Evolutionary conservation across 2,888 invertebrate species (phyloP), one percentile per base, ranked within the genome.

Genomic region (Hirtodrosophila confusa): DNA sequence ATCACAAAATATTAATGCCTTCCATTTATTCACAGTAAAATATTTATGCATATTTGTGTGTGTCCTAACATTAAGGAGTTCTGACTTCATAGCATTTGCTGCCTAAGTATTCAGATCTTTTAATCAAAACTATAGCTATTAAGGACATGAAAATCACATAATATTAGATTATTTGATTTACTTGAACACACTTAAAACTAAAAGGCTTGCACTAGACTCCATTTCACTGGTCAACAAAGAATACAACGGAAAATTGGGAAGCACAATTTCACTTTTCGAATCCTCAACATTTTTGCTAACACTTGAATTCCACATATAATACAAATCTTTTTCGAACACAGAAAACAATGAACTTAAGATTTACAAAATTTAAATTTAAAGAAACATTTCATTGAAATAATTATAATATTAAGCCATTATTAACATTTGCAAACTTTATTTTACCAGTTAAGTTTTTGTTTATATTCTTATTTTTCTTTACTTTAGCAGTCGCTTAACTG

Each of bases 241-340:
- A 44, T 54, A 56, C 70, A 36, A 2, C 6, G 39, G 24, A 3
- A 17, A 49, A 39, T 10, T 37, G 41, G 37, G 17, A 6, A 36
- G 35, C 40, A 9, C 11, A 8, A 56, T 44, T 80, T 63, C 51
- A 48, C 62, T 57, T 51, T 61, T 49, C 7, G 43, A 45, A n/a
- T 40, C 48, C 39, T 45, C 10, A 43, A 48, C 17, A 49, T 57
- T 45, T 60, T 33, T 43, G 29, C 53, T 49, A 53, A 41, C 55
- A 65, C 56, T 58, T 36, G 5, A 51, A 51, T 7, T 35, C 12
- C 9, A 29, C 33, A 44, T 8, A 36, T 8, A 6, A 17, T 17
- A 17, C 17, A 17, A 17, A 17, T 17, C 17, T 17, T 17, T 17
- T 17, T 17, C 17, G 2, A 17, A 17, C 17, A 17, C 17, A 17